Evolutionary conservation across 2,888 invertebrate species (phyloP).

Genomic region (Acleris laterana): DNA sequence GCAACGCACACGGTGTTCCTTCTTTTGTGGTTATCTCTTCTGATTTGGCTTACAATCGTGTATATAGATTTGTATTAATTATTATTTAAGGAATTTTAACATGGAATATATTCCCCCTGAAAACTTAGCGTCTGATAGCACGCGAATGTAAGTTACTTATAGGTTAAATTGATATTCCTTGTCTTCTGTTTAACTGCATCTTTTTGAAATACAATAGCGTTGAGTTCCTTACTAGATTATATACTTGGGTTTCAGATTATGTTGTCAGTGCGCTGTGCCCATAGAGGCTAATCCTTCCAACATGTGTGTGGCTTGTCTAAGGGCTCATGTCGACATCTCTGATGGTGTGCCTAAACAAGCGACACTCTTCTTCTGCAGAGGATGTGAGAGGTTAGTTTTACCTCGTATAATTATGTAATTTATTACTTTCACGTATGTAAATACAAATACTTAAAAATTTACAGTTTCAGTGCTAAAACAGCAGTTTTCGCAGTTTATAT

Average conservation of each 20-base stretch:
- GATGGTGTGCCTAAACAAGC: constrained; percentile 98
- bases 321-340: constrained; percentile 96
- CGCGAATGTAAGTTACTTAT: constrained; percentile 67
- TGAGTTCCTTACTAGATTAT: constrained; percentile 25
- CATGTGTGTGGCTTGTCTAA: constrained; percentile 97
- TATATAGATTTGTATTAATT: too few relatives aligned
- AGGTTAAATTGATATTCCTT: constrained; percentile 9
- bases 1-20: too few relatives aligned
- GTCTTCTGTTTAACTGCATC: too few relatives aligned
- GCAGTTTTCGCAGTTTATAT: too few relatives aligned
- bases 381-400: constrained; percentile 91
- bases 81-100: not conserved
- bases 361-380: constrained; percentile 94
- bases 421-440: too few relatives aligned
- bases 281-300: constrained; percentile 98
- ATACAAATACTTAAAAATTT: too few relatives aligned
- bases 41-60: too few relatives aligned
- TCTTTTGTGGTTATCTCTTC: too few relatives aligned
- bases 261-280: constrained; percentile 96
- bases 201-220: too few relatives aligned
- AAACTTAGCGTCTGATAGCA: constrained; percentile 52
- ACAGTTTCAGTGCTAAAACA: too few relatives aligned
- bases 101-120: constrained; percentile 76
- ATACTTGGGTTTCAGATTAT: constrained; percentile 84
- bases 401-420: not conserved